A percentile compares a stretch with the other conserved stretches of the same genome.
Evolutionary conservation across 2,113 vertebrate genomes (phyloP).

Genomic region (Zingel zingel): DNA sequence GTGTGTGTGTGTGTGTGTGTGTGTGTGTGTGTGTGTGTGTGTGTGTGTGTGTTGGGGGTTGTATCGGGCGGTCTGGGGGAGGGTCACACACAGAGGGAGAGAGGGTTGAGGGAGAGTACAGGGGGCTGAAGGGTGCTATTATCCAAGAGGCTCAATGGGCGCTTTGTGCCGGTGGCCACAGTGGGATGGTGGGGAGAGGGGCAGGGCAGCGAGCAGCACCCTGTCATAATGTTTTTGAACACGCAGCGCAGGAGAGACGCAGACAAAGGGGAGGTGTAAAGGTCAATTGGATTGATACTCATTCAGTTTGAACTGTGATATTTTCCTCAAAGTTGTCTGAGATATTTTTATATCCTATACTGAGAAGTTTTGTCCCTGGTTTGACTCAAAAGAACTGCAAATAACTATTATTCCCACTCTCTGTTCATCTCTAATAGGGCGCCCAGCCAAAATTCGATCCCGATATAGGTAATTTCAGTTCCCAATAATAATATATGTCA

Average conservation of each 20-base stretch:
- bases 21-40: constrained; percentile 20
- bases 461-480: no score
- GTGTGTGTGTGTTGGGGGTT: constrained; percentile 20
- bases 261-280: background rate
- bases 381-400: no score
- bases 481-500: no score
- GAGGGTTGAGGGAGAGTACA: constrained; percentile 30
- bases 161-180: constrained; percentile 73
- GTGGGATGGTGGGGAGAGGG: constrained; percentile 43
- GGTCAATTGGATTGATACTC: background rate
- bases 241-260: constrained; percentile 19
- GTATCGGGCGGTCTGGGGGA: constrained; percentile 40
- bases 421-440: no score
- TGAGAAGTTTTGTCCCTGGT: no score
- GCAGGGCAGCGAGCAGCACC: constrained; percentile 46
- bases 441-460: no score
- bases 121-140: constrained; percentile 81
- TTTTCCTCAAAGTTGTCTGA: background rate
- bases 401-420: no score
- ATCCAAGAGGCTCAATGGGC: constrained; percentile 78
- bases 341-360: background rate
- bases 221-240: constrained; percentile 78
- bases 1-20: constrained; percentile 11
- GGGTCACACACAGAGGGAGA: constrained; percentile 28
- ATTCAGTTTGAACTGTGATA: background rate